Evolutionary conservation across 2,797 vertebrate species (phyloP), one percentile per base, ranked within the genome.

Genomic region (Rhynchonycteris naso): DNA sequence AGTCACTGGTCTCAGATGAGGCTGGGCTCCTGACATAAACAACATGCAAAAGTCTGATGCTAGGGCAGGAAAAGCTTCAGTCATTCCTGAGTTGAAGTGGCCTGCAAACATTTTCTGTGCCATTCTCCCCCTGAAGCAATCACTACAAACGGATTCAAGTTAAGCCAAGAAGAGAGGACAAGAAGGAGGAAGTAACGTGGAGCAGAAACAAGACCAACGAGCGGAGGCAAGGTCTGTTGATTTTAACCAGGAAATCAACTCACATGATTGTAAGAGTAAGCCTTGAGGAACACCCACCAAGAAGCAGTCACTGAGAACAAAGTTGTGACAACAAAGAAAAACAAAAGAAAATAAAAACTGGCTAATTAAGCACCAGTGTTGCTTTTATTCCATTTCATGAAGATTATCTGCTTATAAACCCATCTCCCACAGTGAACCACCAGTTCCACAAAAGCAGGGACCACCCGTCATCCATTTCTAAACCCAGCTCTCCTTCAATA

Each of bases 241-340:
- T 91, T 95, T 91, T 90, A 91, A 90, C 59, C 92, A 93, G 79
- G 88, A 96, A 96, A 94, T 84, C 95, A 94, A 69, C 80, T 95
- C 83, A 72, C 80, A 87, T 72, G 85, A 94, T 75, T 88, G 61
- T 14, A 90, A 86, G 78, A 94, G 63, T 50, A 71, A 92, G 79
- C 50, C 88, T 61, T 82, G 59, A 90, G 76, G 93, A 97, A 97
- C 96, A 97, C 93, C 93, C 96, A 97, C 88, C 69, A 82, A 90
- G 92, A 95, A 94, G 75, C 65, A 69, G 65, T 92, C 93, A 63
- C 94, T 82, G 93, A 93, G 90, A 96, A 95, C 88, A 96, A 96
- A 96, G 92, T 66, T 87, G 76, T 90, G 75, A 93, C 71, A 94
- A 88, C 38, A 97, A 95, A 97, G 47, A 91, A 93, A 93, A 96